Evolutionary conservation across 2,888 invertebrate species (phyloP), one percentile per base, ranked within the genome.

Genomic region (Pachycephus smyrnensis): DNA sequence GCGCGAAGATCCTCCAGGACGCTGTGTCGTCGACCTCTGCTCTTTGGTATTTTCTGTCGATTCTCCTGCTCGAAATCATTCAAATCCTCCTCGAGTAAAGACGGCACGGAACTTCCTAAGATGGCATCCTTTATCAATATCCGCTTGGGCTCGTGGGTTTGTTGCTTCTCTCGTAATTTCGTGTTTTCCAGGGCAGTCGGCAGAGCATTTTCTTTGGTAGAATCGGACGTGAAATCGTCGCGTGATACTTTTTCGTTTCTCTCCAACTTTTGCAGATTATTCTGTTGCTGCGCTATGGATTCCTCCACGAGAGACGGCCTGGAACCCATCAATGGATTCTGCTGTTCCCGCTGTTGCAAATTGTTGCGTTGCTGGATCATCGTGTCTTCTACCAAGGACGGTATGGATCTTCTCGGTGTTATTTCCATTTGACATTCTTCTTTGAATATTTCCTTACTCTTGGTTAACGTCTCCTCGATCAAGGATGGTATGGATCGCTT

Each of bases 1-100:
- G 91, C 91, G 12, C 90, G 88, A 3, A 91, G 81, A 75, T 91
- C 86, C 89, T 93, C 89, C 87, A 93, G 86, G 68, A 90, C 91
- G 81, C 91, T 90, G 86, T 91, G 87, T 31, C 91, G 85, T 11
- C 91, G 88, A 1, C 83, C 86, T 37, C 89, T 89, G 12, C 81
- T 55, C 55, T 55, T 55, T 37, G 75, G 15, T 12, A 33, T 37
- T 36, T 35, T 32, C 36, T 73, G 35, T 1, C 32, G 75, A 12
- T 11, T 31, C 11, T 31, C 55, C 69, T 32, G 12, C 75, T 69
- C 69, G 68, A 71, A 23, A n/a, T 76, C 76, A 23, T 55, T 32
- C 76, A 30, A 11, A 32, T 32, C 69, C 12, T 68, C 31, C 32
- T 69, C 32, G 68, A 37, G 30, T 12, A 31, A 15, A 68, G 36